Evolutionary conservation across 2,797 vertebrate species (phyloP).

Genomic region (Thalassophryne amazonica): DNA sequence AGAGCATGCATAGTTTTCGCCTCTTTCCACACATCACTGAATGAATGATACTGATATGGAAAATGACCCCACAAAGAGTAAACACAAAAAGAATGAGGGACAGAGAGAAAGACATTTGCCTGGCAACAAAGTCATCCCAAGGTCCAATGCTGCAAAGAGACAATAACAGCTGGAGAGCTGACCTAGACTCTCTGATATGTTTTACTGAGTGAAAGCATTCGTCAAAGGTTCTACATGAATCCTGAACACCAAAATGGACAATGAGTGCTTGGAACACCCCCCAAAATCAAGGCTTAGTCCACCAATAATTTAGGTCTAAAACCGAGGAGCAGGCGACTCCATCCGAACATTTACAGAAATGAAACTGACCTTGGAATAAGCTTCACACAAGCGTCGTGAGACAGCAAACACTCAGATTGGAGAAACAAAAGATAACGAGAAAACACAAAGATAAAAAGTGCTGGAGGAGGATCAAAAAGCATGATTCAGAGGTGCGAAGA

Average conservation of each 20-base stretch:
- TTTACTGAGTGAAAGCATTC: constrained; percentile 25
- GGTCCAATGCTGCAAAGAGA: constrained; percentile 66
- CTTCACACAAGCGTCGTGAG: constrained; percentile 4
- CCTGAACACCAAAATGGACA: constrained; percentile 27
- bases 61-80: constrained; percentile 76
- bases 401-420: constrained; percentile 16
- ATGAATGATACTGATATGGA: constrained; percentile 76
- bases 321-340: neutral
- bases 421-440: constrained; percentile 29
- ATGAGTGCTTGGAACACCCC: constrained; percentile 2
- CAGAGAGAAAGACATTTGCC: constrained; percentile 58
- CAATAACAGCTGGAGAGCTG: constrained; percentile 41
- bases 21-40: constrained; percentile 64
- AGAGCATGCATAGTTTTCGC: constrained; percentile 67
- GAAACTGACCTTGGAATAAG: constrained; percentile 7
- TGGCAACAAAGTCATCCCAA: constrained; percentile 77
- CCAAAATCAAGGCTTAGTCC: neutral
- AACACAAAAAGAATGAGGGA: constrained; percentile 72
- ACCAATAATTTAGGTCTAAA: too few relatives aligned
- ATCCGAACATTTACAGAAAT: neutral
- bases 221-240: constrained; percentile 13
- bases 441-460: constrained; percentile 39
- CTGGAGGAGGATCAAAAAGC: constrained; percentile 39
- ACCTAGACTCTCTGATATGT: constrained; percentile 25
- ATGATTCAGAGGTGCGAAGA: constrained; percentile 51